phyloP scores from a whole-genome alignment of 1,140 invertebrate genomes.

The Octopus sinensis region DNA sequence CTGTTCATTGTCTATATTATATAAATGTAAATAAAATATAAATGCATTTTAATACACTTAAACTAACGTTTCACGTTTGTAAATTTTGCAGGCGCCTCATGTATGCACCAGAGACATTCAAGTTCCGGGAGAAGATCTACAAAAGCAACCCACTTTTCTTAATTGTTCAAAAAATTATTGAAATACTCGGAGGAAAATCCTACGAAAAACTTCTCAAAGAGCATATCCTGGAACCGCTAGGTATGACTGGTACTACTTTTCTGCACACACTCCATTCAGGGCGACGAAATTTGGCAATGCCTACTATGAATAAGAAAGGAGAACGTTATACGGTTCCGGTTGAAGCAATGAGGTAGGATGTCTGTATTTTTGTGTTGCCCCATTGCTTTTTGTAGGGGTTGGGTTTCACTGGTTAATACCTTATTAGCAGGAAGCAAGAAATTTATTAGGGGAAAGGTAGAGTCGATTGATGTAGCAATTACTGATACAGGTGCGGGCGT shows the following conservation, averaged over 20 bases:
- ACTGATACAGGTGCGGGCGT: no score
- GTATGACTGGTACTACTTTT: slow-evolving; percentile 30
- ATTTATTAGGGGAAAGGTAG: no score
- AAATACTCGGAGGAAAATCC: slow-evolving; percentile 29
- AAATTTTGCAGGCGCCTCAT: slow-evolving; percentile 28
- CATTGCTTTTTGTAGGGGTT: no score
- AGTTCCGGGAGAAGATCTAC: slow-evolving; percentile 34
- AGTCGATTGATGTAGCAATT: no score
- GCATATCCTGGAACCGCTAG: slow-evolving; percentile 30
- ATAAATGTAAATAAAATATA: no score
- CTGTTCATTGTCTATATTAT: no score
- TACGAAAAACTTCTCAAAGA: slow-evolving; percentile 32
- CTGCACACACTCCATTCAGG: slow-evolving; percentile 18
- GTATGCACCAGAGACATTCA: slow-evolving; percentile 23
- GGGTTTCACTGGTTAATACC: no score
- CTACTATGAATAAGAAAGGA: slow-evolving; percentile 19
- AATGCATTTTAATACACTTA: no score
- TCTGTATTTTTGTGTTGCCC: neutral
- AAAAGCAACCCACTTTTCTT: slow-evolving; percentile 36
- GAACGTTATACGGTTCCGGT: slow-evolving; percentile 18
- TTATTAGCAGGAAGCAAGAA: no score
- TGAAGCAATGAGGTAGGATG: slow-evolving; percentile 26
- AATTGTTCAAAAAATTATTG: slow-evolving; percentile 29
- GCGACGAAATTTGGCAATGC: slow-evolving; percentile 19
- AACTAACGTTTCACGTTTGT: no score